phyloP scores from a whole-genome alignment of 2,797 vertebrate genomes.

The Geotrypetes seraphini region DNA sequence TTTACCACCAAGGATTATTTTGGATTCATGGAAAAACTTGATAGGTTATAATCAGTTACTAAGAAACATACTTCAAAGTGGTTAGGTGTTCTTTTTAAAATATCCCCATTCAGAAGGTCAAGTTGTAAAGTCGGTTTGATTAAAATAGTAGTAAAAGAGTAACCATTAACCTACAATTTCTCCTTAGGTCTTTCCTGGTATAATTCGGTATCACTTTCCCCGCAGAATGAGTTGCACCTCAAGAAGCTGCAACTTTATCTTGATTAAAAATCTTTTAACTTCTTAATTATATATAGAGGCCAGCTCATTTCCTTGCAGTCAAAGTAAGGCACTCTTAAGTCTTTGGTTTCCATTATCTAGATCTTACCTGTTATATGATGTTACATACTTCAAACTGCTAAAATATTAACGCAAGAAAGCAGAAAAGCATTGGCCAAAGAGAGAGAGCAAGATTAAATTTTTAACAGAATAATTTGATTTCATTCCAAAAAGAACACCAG shows the following conservation, averaged over 20 bases:
- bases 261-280: slow-evolving; percentile 52
- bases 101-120: slow-evolving; percentile 37
- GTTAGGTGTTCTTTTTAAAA: slow-evolving; percentile 10
- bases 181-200: slow-evolving; percentile 49
- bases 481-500: no score
- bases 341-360: slow-evolving; percentile 10
- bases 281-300: slow-evolving; percentile 30
- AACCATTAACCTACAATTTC: slow-evolving; percentile 58
- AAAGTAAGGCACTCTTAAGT: slow-evolving; percentile 20
- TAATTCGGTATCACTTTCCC: slow-evolving; percentile 31
- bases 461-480: not conserved
- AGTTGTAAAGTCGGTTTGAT: slow-evolving; percentile 35
- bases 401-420: slow-evolving; percentile 11
- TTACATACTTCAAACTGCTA: not conserved
- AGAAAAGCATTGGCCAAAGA: not conserved
- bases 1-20: no score
- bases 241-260: slow-evolving; percentile 53
- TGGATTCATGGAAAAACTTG: not conserved
- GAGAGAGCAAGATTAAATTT: not conserved
- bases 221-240: slow-evolving; percentile 32
- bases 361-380: slow-evolving; percentile 20
- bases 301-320: slow-evolving; percentile 28
- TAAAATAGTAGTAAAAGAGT: slow-evolving; percentile 42
- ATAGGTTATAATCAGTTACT: slow-evolving; percentile 11
- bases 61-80: slow-evolving; percentile 11